Percentiles rank a stretch among this genome's conserved stretches.
Conservation (phyloP, 1,140 invertebrate species). For the Hyphantria cunea region DNA sequence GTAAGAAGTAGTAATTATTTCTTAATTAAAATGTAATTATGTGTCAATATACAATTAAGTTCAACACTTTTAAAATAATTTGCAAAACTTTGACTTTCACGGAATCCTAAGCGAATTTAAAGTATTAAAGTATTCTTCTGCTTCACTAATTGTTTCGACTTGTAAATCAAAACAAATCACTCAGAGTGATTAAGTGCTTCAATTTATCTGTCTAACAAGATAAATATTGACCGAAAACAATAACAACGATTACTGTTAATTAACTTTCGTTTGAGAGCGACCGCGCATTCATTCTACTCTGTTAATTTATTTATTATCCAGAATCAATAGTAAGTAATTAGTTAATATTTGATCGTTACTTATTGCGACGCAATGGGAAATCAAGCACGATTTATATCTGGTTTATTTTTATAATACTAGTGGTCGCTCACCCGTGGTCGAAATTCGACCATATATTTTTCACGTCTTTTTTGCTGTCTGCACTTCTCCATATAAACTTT, state of each 20-base stretch:
- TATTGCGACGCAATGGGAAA: too few relatives aligned
- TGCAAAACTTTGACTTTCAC: not conserved
- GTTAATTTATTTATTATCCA: not conserved
- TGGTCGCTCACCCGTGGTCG: too few relatives aligned
- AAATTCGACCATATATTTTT: too few relatives aligned
- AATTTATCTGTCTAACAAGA: conserved; percentile 20
- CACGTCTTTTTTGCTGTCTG: too few relatives aligned
- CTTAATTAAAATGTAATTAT: too few relatives aligned
- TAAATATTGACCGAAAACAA: conserved; percentile 25
- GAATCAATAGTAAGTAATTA: not conserved
- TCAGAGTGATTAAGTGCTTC: conserved; percentile 10
- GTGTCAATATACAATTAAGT: too few relatives aligned
- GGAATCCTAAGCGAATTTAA: not conserved
- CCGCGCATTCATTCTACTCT: not conserved
- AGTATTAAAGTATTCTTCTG: not conserved
- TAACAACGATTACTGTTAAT: conserved; percentile 23
- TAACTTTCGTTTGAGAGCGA: conserved; percentile 17
- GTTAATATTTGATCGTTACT: too few relatives aligned
- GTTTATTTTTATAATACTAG: too few relatives aligned
- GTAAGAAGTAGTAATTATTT: too few relatives aligned
- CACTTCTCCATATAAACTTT: too few relatives aligned
- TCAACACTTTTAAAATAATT: not conserved
- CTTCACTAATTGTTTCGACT: not conserved
- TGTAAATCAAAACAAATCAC: conserved; percentile 4
- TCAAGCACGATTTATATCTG: too few relatives aligned